These are phyloP conservation scores for Rynchops niger DNA, from an alignment of 2,113 vertebrate species.

Conservation along the genomic window DNA sequence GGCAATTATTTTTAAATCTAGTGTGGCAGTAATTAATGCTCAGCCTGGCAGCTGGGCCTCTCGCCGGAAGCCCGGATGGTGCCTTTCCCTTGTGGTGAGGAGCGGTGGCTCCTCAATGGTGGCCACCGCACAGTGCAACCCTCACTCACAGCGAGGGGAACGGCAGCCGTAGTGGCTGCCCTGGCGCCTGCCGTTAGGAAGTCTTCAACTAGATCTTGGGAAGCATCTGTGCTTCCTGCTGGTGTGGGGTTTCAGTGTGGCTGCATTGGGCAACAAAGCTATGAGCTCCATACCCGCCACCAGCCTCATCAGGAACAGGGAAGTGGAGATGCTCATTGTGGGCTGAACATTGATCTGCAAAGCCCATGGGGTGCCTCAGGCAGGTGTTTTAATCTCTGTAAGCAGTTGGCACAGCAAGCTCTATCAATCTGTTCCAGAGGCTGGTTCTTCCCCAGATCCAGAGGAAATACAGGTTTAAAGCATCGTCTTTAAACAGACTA, in stretches of 20 bases:
- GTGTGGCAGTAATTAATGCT: not conserved
- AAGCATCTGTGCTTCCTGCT: slow-evolving; percentile 36
- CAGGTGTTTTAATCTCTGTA: not conserved
- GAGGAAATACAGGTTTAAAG: not conserved
- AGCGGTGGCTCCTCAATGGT: fast-evolving
- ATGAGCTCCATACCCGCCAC: not conserved
- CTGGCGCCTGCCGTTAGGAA: not conserved
- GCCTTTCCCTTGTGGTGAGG: not conserved
- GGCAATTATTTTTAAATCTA: not conserved
- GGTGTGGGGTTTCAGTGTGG: not conserved
- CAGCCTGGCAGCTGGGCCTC: not conserved
- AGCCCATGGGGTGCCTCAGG: not conserved
- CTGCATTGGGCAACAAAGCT: not conserved
- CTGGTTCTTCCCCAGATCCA: not conserved
- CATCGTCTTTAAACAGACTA: not conserved
- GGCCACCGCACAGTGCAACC: fast-evolving
- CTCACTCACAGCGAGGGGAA: fast-evolving
- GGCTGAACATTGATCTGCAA: not conserved
- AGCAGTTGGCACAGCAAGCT: not conserved
- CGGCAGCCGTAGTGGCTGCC: fast-evolving
- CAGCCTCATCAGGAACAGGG: not conserved
- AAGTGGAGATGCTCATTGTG: fast-evolving
- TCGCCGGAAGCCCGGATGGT: fast-evolving
- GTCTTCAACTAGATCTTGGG: not conserved
- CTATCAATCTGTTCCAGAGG: not conserved